Evolutionary conservation across 2,888 invertebrate species (phyloP), one percentile per base, ranked within the genome.

Genomic region (Tribolium freemani): DNA sequence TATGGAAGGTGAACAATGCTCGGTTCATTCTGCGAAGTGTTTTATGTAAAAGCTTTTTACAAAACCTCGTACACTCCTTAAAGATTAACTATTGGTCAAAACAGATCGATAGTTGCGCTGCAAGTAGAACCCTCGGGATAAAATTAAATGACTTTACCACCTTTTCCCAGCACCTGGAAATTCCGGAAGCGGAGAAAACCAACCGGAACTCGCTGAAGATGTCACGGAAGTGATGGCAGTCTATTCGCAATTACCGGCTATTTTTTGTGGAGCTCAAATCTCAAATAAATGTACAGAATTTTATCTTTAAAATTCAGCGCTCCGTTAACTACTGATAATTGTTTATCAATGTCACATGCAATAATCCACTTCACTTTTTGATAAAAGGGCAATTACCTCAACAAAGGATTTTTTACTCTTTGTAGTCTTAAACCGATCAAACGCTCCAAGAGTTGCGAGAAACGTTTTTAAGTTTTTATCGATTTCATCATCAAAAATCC

Each of bases 171-270:
- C 30, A 60, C 60, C 48, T 60, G 60, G 20, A 48, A 63, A 38
- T 63, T 50, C 63, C 50, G 63, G 63, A 63, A 63, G 38, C 31
- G 11, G 31, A 20, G 63, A 63, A 63, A 63, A 31, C 51, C 50
- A 63, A 63, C 63, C 63, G 63, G 63, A 63, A 38, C 51, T 51
- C 5, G n/a, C 50, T 44, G 20, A 16, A 48, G 20, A 51, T 63
- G 26, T 30, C 26, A 38, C 63, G 51, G 63, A 53, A 38, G 50
- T 63, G 50, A 51, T 51, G 63, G 31, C 48, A 30, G 63, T 50
- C 63, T 63, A 30, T 11, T 21, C 51, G 31, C 51, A 63, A 63
- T 63, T 63, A 51, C 61, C 61, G 61, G 31, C 31, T 26, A 26
- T 26, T 26, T 26, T 26, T 26, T 26, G 2, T 26, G 2, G 26